phyloP scores from a whole-genome alignment of 2,888 invertebrate species.

The Rutpela maculata region DNA sequence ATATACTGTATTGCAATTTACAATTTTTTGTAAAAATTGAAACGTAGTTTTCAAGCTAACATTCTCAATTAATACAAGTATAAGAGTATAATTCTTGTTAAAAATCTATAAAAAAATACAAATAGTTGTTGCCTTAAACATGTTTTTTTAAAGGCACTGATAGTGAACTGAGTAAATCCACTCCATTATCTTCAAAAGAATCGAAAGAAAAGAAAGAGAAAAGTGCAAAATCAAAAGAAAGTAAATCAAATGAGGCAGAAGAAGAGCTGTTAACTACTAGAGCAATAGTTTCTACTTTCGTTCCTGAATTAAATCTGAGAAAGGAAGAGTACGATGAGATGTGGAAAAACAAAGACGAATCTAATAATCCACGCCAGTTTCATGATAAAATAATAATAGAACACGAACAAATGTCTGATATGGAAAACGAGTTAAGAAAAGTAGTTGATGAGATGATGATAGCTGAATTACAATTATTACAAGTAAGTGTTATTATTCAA shows the following conservation, averaged over 20 bases:
- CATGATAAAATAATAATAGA: slow-evolving; percentile 90
- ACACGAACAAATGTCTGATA: slow-evolving; percentile 86
- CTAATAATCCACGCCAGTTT: slow-evolving; percentile 83
- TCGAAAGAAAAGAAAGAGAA: slow-evolving; percentile 87
- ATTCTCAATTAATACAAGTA: too few relatives aligned
- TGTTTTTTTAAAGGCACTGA: slow-evolving; percentile 78
- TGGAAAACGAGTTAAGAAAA: slow-evolving; percentile 88
- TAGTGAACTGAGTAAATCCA: slow-evolving; percentile 87
- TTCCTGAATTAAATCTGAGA: slow-evolving; percentile 82
- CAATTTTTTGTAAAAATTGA: too few relatives aligned
- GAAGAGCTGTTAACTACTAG: slow-evolving; percentile 82
- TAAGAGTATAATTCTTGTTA: too few relatives aligned
- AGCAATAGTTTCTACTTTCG: slow-evolving; percentile 82
- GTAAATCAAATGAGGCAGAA: slow-evolving; percentile 75
- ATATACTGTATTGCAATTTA: too few relatives aligned
- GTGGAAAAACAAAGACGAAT: slow-evolving; percentile 90
- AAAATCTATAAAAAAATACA: too few relatives aligned
- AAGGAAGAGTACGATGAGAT: slow-evolving; percentile 88
- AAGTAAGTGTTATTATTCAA: slow-evolving; percentile 69
- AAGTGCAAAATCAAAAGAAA: slow-evolving; percentile 79
- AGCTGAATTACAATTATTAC: slow-evolving; percentile 81
- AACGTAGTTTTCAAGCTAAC: too few relatives aligned
- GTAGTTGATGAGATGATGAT: slow-evolving; percentile 88
- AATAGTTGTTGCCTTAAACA: neutral
- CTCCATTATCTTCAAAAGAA: slow-evolving; percentile 85